Evolutionary conservation across 2,113 vertebrate genomes (phyloP).

Genomic region (Anseranas semipalmata): DNA sequence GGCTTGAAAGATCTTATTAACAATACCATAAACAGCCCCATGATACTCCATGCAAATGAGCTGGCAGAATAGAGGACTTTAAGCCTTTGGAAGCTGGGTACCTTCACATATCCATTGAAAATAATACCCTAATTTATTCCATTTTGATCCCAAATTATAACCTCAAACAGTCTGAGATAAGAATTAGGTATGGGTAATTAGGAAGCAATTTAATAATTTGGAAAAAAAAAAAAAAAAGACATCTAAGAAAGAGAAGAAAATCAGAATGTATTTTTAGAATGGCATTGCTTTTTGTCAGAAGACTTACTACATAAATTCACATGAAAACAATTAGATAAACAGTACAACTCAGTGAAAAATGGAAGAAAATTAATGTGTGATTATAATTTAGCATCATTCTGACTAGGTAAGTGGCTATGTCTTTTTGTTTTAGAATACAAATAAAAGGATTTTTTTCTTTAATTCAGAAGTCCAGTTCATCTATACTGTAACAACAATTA

Average conservation of each 20-base stretch:
- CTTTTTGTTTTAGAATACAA: neutral
- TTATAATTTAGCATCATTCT: neutral
- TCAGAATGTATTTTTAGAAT: neutral
- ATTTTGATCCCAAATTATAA: neutral
- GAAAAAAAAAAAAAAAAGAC: neutral
- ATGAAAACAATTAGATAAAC: neutral
- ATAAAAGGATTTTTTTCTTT: neutral
- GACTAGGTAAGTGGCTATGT: neutral
- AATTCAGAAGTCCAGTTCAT: neutral
- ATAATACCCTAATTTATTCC: neutral
- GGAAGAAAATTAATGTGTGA: neutral
- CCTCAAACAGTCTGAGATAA: neutral
- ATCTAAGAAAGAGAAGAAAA: neutral
- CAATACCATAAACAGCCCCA: neutral
- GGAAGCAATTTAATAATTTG: neutral
- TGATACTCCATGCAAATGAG: neutral
- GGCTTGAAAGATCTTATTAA: neutral
- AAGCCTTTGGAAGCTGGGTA: neutral
- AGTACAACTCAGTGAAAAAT: neutral
- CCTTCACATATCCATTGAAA: neutral
- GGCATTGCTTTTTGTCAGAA: neutral
- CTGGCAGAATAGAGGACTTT: neutral
- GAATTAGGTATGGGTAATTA: neutral
- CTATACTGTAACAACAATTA: slow-evolving; percentile 12
- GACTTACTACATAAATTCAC: neutral